Base-by-base conservation (phyloP, 2,797 vertebrate genomes). In the Channallabes apus region DNA sequence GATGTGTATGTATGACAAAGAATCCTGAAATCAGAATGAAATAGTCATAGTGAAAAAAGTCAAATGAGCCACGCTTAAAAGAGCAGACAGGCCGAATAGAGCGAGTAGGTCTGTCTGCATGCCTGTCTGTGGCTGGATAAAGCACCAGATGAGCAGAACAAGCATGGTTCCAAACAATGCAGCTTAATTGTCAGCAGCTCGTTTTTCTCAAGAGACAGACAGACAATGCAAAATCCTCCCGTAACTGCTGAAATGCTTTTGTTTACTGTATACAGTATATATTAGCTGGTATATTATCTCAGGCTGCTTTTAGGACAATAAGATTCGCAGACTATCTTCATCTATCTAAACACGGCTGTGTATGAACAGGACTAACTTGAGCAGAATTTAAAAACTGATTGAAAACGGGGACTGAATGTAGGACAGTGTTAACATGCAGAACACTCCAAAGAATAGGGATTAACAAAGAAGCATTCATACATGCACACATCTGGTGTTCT, bases 81-180 rank as follows among this genome's bases (percentile, higher is more conserved):
- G 51, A 82, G 64, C 68, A 87, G 80, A 69, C 81, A 79, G 77
- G 65, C 61, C 54, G 65, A 78, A 82, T 32, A 29, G 65, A 86
- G 38, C 32, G 61, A 71, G 77, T 54, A 68, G 72, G 84, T 80
- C 82, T 87, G 72, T 29, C 82, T 84, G 77, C 38, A 68, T 65
- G 84, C 78, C 82, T 87, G 72, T 29, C 82, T 84, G 80, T 82
- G 77, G 79, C 83, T 41, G 86, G 88, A 84, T 90, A 87, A 91
- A 86, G 68, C 61, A 87, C 87, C 77, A 72, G 88, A 80, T 83
- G 80, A 86, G 80, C 15, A 17, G 58, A 84, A 85, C 77, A 87
- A 59, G n/a, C n/a, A 82, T 72, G 62, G 14, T 4, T 14, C 54
- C 72, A 41, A 86, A 65, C 75, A 64, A 68, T 61, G 17, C 76